Evolutionary conservation across 2,888 invertebrate species (phyloP), one percentile per base, ranked within the genome.

Genomic region (Poecilus cupreus): DNA sequence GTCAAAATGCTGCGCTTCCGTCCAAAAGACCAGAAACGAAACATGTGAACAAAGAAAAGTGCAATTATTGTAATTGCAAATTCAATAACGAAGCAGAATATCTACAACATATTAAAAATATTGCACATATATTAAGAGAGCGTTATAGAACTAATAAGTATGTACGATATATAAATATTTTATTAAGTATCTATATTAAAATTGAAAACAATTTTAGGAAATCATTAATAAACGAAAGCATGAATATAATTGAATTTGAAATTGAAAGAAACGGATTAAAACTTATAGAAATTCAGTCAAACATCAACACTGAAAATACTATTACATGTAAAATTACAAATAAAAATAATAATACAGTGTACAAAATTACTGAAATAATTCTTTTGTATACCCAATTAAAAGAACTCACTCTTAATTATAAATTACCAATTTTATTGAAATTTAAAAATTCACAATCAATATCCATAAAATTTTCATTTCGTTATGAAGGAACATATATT

Each of bases 61-160:
- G 82, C 26, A 75, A 81, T 18, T 64, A 81, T 13, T 82, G 82
- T 39, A 75, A 79, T 22, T 74, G 64, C 46, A 22, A 46, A 54
- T 82, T 82, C 26, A 70, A 13, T 10, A 81, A 60, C 26, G 16
- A 68, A n/a, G 11, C 24, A 13, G 39, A 78, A 39, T 60, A 74
- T 54, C 18, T 64, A 16, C 32, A 22, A 6, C 82, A 83, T 43
- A n/a, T 82, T 5, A 16, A 51, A 51, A 13, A 54, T 16, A 51
- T 75, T 24, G 11, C 37, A n/a, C 82, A 83, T 64, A 76, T 26
- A 10, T 76, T 83, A 54, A 37, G 64, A 26, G 57, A 82, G 5
- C 43, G 11, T 18, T 76, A 82, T 6, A 70, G 77, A 11, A 83
- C 54, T 60, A 72, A 70, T 74, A 82, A 57, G 82, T 83, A 82